Evolutionary conservation across 2,888 invertebrate genomes (phyloP).

Genomic region (Periphyllus acericola): DNA sequence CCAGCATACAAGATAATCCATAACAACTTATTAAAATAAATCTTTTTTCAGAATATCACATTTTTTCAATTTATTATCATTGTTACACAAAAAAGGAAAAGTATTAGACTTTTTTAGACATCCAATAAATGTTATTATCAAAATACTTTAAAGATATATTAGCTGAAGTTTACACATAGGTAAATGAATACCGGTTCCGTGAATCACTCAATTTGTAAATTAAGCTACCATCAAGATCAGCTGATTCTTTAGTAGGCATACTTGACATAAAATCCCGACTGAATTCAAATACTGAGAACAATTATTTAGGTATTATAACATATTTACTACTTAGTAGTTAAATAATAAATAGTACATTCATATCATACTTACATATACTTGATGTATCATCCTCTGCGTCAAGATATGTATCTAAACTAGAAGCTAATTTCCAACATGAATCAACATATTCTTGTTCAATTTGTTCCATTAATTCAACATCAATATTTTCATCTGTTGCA

Average conservation of each 20-base stretch:
- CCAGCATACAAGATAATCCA: too few species aligned
- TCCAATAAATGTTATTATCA: too few species aligned
- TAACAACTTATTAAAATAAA: too few species aligned
- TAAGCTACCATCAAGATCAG: slow-evolving; percentile 55
- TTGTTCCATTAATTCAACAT: slow-evolving; percentile 54
- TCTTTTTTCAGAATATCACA: too few species aligned
- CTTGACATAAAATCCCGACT: slow-evolving; percentile 58
- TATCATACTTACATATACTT: slow-evolving; percentile 53
- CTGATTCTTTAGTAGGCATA: slow-evolving; percentile 56
- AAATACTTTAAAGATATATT: too few species aligned
- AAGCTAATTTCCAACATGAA: slow-evolving; percentile 57
- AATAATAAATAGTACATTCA: background rate
- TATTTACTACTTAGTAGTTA: background rate
- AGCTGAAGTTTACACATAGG: background rate
- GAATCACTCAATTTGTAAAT: slow-evolving; percentile 50
- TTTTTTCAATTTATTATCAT: too few species aligned
- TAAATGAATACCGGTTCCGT: slow-evolving; percentile 46
- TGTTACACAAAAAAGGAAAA: too few species aligned
- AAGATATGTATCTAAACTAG: slow-evolving; percentile 45
- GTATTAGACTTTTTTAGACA: too few species aligned
- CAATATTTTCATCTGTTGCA: slow-evolving; percentile 23
- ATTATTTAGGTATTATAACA: background rate
- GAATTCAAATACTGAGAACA: slow-evolving; percentile 46
- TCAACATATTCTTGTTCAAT: slow-evolving; percentile 59
- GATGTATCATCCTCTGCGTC: slow-evolving; percentile 31